A percentile compares a stretch with the other conserved stretches of the same genome.
Evolutionary conservation across 2,888 invertebrate species (phyloP).

Genomic region (Argyresthia albistria): DNA sequence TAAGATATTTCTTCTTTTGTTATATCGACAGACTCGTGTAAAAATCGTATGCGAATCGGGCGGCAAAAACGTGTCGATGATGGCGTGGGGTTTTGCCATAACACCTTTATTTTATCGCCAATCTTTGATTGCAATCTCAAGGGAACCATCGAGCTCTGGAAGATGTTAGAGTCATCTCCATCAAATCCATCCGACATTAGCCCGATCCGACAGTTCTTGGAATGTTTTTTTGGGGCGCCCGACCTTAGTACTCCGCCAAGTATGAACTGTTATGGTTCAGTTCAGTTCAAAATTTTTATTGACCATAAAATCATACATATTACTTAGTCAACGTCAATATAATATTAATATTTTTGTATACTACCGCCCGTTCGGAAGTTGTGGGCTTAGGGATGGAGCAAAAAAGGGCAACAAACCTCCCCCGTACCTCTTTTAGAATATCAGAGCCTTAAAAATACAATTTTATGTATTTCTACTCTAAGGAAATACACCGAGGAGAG

Average conservation of each 20-base stretch:
- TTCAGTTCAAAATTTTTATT: too few relatives aligned
- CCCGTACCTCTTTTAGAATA: too few relatives aligned
- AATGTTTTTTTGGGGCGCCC: slow-evolving; percentile 9
- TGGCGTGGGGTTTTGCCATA: not conserved
- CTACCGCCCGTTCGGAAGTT: too few relatives aligned
- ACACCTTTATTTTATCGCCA: not conserved
- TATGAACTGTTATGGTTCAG: not conserved
- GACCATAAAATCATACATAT: too few relatives aligned
- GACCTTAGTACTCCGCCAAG: not conserved
- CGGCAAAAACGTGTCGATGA: not conserved
- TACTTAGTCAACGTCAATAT: too few relatives aligned
- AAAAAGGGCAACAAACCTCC: too few relatives aligned
- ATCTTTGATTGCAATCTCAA: not conserved
- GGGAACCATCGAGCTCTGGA: slow-evolving; percentile 1
- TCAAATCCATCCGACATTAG: not conserved
- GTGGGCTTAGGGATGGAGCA: too few relatives aligned
- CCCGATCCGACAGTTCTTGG: slow-evolving; percentile 1
- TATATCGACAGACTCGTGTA: not conserved
- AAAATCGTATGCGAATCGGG: not conserved
- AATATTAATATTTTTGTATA: too few relatives aligned
- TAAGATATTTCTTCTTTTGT: not conserved
- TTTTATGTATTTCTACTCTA: too few relatives aligned
- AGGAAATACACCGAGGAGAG: too few relatives aligned
- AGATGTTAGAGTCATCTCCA: slow-evolving; percentile 1
- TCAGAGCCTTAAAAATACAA: too few relatives aligned